Evolutionary conservation across 1,140 invertebrate genomes (phyloP).

Genomic region (Drosophila takahashii): DNA sequence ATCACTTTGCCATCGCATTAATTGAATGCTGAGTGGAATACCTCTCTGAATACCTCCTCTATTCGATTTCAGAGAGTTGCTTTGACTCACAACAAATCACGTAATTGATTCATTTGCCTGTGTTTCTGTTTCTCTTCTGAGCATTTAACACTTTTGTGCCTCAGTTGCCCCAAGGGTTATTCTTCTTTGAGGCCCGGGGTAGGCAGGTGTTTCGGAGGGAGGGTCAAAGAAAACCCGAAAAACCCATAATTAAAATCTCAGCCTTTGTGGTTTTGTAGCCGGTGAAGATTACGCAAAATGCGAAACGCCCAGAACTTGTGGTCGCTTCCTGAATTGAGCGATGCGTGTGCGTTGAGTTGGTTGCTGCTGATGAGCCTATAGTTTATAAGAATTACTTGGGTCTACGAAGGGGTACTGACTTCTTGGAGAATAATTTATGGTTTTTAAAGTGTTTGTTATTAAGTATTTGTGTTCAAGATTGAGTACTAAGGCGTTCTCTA

Average conservation of each 20-base stretch:
- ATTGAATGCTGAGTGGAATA: slow-evolving; percentile 32
- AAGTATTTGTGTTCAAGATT: neutral
- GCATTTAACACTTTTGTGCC: slow-evolving; percentile 42
- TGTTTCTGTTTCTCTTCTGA: neutral
- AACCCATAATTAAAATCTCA: slow-evolving; percentile 74
- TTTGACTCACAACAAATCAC: slow-evolving; percentile 48
- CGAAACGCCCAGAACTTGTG: slow-evolving; percentile 56
- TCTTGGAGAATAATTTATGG: slow-evolving; percentile 16
- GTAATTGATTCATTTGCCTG: slow-evolving; percentile 71
- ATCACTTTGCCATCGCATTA: slow-evolving; percentile 38
- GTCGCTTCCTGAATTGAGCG: slow-evolving; percentile 47
- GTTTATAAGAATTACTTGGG: slow-evolving; percentile 22
- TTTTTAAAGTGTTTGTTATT: slow-evolving; percentile 8
- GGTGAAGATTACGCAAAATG: slow-evolving; percentile 70
- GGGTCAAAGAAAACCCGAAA: slow-evolving; percentile 12
- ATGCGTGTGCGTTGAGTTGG: slow-evolving; percentile 12
- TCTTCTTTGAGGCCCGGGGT: slow-evolving; percentile 3
- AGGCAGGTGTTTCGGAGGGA: slow-evolving; percentile 14
- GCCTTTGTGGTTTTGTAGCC: slow-evolving; percentile 64
- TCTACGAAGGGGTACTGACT: slow-evolving; percentile 4
- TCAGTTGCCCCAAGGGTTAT: slow-evolving; percentile 12
- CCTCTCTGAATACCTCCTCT: slow-evolving; percentile 7
- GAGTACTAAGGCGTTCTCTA: no score
- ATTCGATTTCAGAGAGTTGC: slow-evolving; percentile 13
- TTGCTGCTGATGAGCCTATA: slow-evolving; percentile 3